Evolutionary conservation across 2,113 vertebrate genomes (phyloP), one percentile per base, ranked within the genome.

Genomic region (Camarhynchus parvulus): DNA sequence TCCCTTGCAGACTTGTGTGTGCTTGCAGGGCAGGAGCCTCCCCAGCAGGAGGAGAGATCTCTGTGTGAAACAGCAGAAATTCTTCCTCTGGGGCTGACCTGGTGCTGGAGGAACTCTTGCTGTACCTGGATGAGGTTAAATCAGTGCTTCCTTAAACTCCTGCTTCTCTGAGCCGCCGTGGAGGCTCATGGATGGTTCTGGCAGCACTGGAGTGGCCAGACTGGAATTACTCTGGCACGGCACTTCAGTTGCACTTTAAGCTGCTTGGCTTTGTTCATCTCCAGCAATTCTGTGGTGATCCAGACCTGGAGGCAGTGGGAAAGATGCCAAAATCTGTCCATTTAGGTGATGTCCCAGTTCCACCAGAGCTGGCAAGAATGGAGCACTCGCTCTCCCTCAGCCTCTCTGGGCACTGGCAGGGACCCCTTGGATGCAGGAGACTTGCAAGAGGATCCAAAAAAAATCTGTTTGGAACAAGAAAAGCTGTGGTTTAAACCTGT

Each of bases 181-280:
- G 58, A 66, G 59, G 21, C 33, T 87, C 0, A 0, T 8, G 0
- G 0, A 4, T 63, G 39, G 10, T 62, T 49, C 72, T 88, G 75
- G n/a, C 46, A 69, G 73, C 47, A 31, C 87, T 61, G 49, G 39
- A 53, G 28, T 31, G 18, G 24, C 41, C 24, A 9, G 23, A 13
- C 0, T 24, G 31, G 42, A 46, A 39, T 74, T 37, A n/a, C 33
- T 77, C 46, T 70, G 61, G 63, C 31, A 23, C 47, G 83, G 14
- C 47, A 17, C 21, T 39, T 62, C 62, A 80, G 42, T 42, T 88
- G 33, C 16, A 9, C 27, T 94, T 84, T 0, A 33, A 33, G 6
- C 46, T 92, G 20, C 55, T 76, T 80, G 67, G 25, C n/a, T 93
- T 24, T 74, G 28, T n/a, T 61, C 21, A 9, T 37, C 79, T 75